Base-by-base conservation (phyloP, 30 jellyfish, hydroid and myxozoan genomes). In the Hydractinia symbiolongicarpus region DNA sequence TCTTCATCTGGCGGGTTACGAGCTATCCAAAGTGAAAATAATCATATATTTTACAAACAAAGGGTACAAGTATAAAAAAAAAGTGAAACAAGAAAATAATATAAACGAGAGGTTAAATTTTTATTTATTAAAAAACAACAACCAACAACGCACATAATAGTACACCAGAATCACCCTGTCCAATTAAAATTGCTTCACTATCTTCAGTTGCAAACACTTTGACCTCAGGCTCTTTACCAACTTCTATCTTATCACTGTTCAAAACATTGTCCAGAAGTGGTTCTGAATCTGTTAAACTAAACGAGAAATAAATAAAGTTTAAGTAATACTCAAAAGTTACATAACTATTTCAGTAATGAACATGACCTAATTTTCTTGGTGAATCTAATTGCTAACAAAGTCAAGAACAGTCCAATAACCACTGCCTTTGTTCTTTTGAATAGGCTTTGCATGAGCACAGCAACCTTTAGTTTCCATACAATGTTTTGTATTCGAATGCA, bases 1-100 rank as follows among this genome's bases (percentile, higher is more conserved):
- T 86, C 98, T 50, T 54, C 89, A 57, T 86, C 98, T 21, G 92
- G 91, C 20, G 98, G 95, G 21, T 66, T 61, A 50, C 98, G 98
- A 86, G 98, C 98, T 9, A 15, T 6, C 49, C 57, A 68, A n/a
- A 49, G 67, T 2, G 20, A 76, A 21, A 9, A 15, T 1, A 13
- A 13, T n/a, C 1, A 68, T 15, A 68, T 11, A 68, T 11, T 0
- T 0, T 68, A 2, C 78, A 68, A 10, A 44, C 20, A 15, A 68
- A 30, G 44, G 1, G 15, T 53, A 9, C 82, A 50, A 53, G 82
- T 11, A n/a, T 73, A 14, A 73, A 53, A n/a, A n/a, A 10, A n/a
- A 30, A 73, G 15, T 50, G 76, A 10, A 9, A 73, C 11, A 73
- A 13, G n/a, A n/a, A 73, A 50, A 67, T 15, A 11, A 67, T 67